Conservation (phyloP, 2,888 invertebrate genomes). For the Dinocampus coccinellae region DNA sequence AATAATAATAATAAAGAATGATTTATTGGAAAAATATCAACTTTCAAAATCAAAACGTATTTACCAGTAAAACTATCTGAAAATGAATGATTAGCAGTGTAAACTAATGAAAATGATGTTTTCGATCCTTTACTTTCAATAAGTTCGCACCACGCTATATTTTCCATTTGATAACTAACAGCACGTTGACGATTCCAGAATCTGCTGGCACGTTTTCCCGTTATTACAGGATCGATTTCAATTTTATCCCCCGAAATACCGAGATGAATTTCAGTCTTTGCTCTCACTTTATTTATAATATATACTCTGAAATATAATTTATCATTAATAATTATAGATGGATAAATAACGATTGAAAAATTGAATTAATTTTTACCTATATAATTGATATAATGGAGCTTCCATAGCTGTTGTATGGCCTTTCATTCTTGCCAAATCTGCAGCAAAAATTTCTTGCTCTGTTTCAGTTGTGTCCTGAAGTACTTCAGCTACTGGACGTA, state of each 20-base stretch:
- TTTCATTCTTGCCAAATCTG: constrained; percentile 78
- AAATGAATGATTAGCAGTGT: constrained; percentile 69
- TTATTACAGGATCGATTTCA: constrained; percentile 85
- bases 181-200: constrained; percentile 80
- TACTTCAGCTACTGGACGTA: constrained; percentile 66
- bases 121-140: constrained; percentile 81
- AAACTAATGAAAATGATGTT: constrained; percentile 82
- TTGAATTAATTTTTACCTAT: constrained; percentile 54
- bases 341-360: constrained; percentile 7
- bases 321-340: background rate
- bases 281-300: constrained; percentile 83
- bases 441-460: constrained; percentile 60
- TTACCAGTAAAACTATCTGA: constrained; percentile 55
- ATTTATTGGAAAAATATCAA: background rate
- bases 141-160: constrained; percentile 88
- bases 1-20: background rate
- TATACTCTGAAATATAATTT: constrained; percentile 75
- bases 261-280: constrained; percentile 87
- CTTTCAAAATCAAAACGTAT: constrained; percentile 5
- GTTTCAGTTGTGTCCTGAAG: constrained; percentile 53
- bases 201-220: constrained; percentile 63
- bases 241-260: constrained; percentile 92
- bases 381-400: constrained; percentile 87
- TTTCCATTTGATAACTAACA: constrained; percentile 87
- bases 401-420: constrained; percentile 85